Conservation (phyloP, 2,797 vertebrate genomes). For the Cossypha caffra region DNA sequence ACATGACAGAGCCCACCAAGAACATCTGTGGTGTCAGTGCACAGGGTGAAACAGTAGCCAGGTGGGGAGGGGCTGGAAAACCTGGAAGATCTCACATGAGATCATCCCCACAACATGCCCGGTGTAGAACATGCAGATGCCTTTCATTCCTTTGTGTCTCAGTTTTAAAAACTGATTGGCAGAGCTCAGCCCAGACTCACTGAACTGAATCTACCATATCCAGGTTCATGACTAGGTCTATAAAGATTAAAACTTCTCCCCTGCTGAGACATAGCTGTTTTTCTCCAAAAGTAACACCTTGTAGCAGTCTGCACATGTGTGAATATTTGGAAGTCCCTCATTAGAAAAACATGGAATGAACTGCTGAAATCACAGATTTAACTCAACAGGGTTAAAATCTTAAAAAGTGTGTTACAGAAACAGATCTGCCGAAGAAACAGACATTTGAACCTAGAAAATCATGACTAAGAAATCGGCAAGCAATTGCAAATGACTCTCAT, state of each 20-base stretch:
- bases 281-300: background rate
- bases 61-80: background rate
- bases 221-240: background rate
- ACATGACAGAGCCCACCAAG: background rate
- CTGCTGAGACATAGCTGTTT: background rate
- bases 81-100: background rate
- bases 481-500: background rate
- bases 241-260: background rate
- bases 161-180: background rate
- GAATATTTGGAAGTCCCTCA: background rate
- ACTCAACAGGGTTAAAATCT: background rate
- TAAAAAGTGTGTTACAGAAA: background rate
- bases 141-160: background rate
- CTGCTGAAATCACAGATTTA: background rate
- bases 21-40: background rate
- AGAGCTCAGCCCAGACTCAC: background rate
- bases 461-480: background rate
- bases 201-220: background rate
- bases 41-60: background rate
- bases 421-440: background rate
- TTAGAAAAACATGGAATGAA: background rate
- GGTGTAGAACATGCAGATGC: background rate
- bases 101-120: accelerated
- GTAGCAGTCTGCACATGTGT: background rate
- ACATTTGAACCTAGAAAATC: background rate